Evolutionary conservation across 2,797 vertebrate species (phyloP).

Genomic region (Geotria australis): DNA sequence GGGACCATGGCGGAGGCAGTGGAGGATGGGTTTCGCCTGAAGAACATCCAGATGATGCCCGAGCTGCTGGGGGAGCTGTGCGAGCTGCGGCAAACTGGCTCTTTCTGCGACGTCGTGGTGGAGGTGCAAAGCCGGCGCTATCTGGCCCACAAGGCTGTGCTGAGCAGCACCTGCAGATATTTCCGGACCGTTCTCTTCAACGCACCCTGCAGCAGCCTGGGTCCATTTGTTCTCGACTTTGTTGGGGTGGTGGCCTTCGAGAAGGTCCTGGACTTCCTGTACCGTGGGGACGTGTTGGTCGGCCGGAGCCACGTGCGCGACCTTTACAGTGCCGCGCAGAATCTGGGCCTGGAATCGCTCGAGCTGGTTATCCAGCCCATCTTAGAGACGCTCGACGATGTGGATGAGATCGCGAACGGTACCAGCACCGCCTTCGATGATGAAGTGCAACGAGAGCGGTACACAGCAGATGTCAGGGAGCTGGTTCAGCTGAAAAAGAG

Average conservation of each 20-base stretch:
- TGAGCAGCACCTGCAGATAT: not conserved
- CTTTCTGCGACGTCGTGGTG: not conserved
- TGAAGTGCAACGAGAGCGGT: no score
- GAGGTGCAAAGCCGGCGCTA: not conserved
- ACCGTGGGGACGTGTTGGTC: not conserved
- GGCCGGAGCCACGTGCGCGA: not conserved
- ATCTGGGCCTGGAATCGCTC: not conserved
- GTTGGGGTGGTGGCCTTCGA: not conserved
- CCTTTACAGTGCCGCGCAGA: not conserved
- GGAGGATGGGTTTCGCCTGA: not conserved
- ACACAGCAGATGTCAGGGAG: no score
- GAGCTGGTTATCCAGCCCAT: not conserved
- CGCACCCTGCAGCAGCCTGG: not conserved
- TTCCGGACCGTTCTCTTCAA: not conserved
- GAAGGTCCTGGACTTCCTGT: not conserved
- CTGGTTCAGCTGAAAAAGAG: no score
- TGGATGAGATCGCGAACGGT: not conserved
- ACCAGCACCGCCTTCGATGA: not conserved
- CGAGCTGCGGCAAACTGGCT: not conserved
- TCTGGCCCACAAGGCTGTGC: not conserved
- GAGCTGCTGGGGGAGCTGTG: not conserved
- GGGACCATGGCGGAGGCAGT: not conserved
- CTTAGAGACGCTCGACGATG: not conserved
- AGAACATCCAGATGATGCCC: not conserved
- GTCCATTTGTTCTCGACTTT: not conserved